phyloP scores from a whole-genome alignment of 2,888 invertebrate genomes.

The Pseudoips prasinana region DNA sequence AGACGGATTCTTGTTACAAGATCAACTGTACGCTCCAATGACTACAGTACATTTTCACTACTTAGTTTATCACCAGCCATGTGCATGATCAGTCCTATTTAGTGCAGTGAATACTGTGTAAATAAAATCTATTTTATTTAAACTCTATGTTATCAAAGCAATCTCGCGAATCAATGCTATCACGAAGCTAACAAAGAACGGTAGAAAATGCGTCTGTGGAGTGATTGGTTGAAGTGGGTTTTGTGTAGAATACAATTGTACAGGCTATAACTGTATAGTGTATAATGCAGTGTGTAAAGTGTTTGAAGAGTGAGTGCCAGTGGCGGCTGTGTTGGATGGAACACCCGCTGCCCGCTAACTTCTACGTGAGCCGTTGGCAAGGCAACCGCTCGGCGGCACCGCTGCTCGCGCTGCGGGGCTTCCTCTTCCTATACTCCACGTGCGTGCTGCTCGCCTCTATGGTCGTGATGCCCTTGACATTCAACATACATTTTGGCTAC shows the following conservation, averaged over 20 bases:
- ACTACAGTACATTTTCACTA: slow-evolving; percentile 37
- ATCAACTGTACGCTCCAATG: slow-evolving; percentile 46
- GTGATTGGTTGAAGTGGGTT: slow-evolving; percentile 23
- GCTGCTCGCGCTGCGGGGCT: slow-evolving; percentile 43
- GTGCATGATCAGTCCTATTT: slow-evolving; percentile 38
- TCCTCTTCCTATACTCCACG: slow-evolving; percentile 54
- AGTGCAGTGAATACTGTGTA: slow-evolving; percentile 11
- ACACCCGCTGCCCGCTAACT: slow-evolving; percentile 52
- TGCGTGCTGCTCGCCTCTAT: slow-evolving; percentile 47
- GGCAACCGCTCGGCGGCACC: slow-evolving; percentile 50
- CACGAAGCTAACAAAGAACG: slow-evolving; percentile 19
- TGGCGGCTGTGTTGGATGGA: slow-evolving; percentile 52
- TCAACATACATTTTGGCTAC: slow-evolving; percentile 44
- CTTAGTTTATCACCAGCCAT: slow-evolving; percentile 46
- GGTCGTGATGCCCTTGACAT: slow-evolving; percentile 40
- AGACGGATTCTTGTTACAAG: slow-evolving; percentile 34
- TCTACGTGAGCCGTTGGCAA: slow-evolving; percentile 67
- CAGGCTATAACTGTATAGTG: no score
- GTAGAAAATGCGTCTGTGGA: slow-evolving; percentile 26
- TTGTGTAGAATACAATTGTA: no score
- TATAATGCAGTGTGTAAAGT: slow-evolving; percentile 41
- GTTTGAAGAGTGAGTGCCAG: slow-evolving; percentile 38
- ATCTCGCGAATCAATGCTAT: slow-evolving; percentile 21
- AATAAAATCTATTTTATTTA: no score
- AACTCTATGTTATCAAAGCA: slow-evolving; percentile 33